Evolutionary conservation across 2,113 vertebrate species (phyloP).

Genomic region (Mormyrus lacerda): DNA sequence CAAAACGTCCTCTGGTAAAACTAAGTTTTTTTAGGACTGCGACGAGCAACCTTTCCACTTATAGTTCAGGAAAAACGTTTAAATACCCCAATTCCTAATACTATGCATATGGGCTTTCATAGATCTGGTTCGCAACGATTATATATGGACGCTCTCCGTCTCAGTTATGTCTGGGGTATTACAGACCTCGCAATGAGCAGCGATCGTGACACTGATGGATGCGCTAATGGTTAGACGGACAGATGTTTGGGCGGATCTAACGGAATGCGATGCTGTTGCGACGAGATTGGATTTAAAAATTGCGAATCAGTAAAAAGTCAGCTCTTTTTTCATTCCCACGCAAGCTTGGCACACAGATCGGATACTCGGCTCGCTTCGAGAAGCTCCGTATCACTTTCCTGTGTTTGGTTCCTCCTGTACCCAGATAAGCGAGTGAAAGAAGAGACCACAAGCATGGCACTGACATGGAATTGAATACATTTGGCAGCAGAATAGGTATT

Average conservation of each 20-base stretch:
- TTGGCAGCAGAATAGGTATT: constrained; percentile 59
- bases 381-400: constrained; percentile 27
- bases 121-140: constrained; percentile 35
- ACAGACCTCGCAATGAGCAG: constrained; percentile 56
- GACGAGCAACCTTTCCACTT: neutral
- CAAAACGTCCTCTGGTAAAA: neutral
- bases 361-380: constrained; percentile 27
- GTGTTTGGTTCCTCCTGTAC: constrained; percentile 47
- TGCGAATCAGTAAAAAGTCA: constrained; percentile 47
- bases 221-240: constrained; percentile 88
- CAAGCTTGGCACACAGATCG: constrained; percentile 35
- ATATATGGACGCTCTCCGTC: constrained; percentile 39
- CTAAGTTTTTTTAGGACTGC: neutral
- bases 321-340: constrained; percentile 24
- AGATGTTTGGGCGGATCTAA: constrained; percentile 96
- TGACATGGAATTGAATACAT: constrained; percentile 55
- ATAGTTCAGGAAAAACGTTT: neutral
- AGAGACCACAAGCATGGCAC: constrained; percentile 44
- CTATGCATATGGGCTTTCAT: neutral
- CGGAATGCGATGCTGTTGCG: constrained; percentile 60
- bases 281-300: constrained; percentile 57
- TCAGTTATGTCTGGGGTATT: constrained; percentile 53
- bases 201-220: constrained; percentile 86
- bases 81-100: neutral
- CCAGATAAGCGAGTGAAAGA: constrained; percentile 42